Base-by-base conservation (phyloP, 2,888 invertebrate genomes). In the Latrodectus elegans region DNA sequence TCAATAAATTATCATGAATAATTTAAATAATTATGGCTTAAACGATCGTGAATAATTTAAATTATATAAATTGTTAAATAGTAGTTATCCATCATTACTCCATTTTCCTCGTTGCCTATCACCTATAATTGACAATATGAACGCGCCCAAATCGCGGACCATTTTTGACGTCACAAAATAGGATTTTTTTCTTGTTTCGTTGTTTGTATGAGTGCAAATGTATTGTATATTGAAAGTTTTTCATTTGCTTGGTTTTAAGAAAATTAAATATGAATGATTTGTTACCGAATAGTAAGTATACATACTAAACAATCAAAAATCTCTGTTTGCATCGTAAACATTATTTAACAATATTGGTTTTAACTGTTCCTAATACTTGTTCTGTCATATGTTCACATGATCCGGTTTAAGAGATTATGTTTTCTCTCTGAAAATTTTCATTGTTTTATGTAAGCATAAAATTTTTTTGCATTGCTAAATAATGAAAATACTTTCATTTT, bases 101-200 rank as follows among this genome's bases (percentile, higher is more conserved):
- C 38, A 38, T 38, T 38, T 38, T 38, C 38, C 38, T 38, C 38
- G 38, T 38, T 38, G 38, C 38, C 38, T 38, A 38, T 38, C 38
- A 38, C 38, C 38, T 38, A 38, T 38, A 38, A 38, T 38, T 38
- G 38, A 38, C 38, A 38, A 38, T 38, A 38, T 38, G 60, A 60
- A 60, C 60, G 60, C 60, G 60, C 60, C 60, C 60, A 60, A 55
- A 60, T 60, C 60, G 60, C 60, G n/a, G 60, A n/a, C n/a, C 12
- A 60, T n/a, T 60, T n/a, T 60, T 60, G 60, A 60, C 60, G 60
- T 60, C 60, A 60, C 60, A 11, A 60, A 60, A 60, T 60, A 60
- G n/a, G 12, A 60, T 15, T 60, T 15, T 55, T 60, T 60, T 60
- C 60, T 60, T 60, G 60, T 60, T 60, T 60, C 60, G 60, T 60